Conservation (phyloP, 2,888 invertebrate species). For the Chaetoderma sp. region DNA sequence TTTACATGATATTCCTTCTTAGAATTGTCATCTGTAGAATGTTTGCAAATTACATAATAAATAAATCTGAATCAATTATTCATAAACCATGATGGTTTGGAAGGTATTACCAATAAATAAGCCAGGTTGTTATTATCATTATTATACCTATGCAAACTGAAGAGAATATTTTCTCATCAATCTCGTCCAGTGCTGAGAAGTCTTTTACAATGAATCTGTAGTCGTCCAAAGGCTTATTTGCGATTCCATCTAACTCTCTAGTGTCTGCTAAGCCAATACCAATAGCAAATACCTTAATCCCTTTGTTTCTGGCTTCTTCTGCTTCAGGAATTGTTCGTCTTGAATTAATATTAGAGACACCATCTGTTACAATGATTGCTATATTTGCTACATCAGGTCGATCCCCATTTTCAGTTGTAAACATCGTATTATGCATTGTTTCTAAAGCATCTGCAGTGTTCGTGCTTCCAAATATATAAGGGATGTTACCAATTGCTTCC, state of each 20-base stretch:
- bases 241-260: conserved; percentile 53
- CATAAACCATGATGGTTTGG: too few species aligned
- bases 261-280: conserved; percentile 50
- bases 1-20: too few species aligned
- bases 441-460: conserved; percentile 49
- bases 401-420: conserved; percentile 41
- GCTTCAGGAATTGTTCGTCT: conserved; percentile 34
- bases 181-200: conserved; percentile 38
- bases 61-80: too few species aligned
- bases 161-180: conserved; percentile 11
- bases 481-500: conserved; percentile 42
- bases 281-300: conserved; percentile 49
- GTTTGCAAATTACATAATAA: too few species aligned
- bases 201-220: conserved; percentile 42
- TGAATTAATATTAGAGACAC: conserved; percentile 50
- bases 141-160: conserved; percentile 1
- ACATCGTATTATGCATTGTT: conserved; percentile 43
- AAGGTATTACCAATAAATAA: too few species aligned
- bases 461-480: conserved; percentile 44
- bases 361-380: conserved; percentile 48
- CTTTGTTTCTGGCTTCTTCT: conserved; percentile 20
- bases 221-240: conserved; percentile 41
- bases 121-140: too few species aligned
- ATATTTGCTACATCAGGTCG: conserved; percentile 44
- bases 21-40: too few species aligned